Percentiles rank a stretch among this genome's conserved stretches.
These are phyloP conservation scores for Agrotis segetum DNA, from an alignment of 2,888 invertebrate species.

Conservation along the genomic window DNA sequence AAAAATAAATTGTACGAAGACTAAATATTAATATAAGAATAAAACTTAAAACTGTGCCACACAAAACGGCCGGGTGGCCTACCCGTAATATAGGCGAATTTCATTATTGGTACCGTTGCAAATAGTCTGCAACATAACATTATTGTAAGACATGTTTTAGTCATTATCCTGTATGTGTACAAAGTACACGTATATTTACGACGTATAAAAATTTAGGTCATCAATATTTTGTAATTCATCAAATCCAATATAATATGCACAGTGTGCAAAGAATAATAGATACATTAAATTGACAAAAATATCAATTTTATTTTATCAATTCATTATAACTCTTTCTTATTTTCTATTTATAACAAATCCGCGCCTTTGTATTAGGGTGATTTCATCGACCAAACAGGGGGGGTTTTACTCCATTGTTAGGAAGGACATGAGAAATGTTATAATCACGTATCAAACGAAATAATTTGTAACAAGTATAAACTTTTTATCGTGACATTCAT, in stretches of 20 bases:
- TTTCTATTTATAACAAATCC: conserved; percentile 37
- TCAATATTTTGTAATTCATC: conserved; percentile 22
- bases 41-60: background rate
- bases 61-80: background rate
- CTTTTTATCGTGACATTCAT: background rate
- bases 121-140: conserved; percentile 39
- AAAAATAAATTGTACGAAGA: background rate
- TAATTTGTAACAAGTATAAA: conserved; percentile 10
- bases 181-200: conserved; percentile 29
- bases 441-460: conserved; percentile 61
- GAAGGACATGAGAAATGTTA: conserved; percentile 57
- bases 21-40: background rate
- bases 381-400: conserved; percentile 56
- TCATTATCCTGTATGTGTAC: conserved; percentile 27
- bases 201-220: conserved; percentile 37
- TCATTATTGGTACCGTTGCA: conserved; percentile 12
- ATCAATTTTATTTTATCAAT: conserved; percentile 29
- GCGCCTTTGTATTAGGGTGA: conserved; percentile 44
- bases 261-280: conserved; percentile 37
- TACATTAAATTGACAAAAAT: conserved; percentile 44
- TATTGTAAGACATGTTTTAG: conserved; percentile 28
- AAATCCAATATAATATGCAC: conserved; percentile 43
- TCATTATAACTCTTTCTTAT: conserved; percentile 32
- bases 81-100: background rate
- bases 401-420: conserved; percentile 62